A percentile compares a stretch with the other conserved stretches of the same genome.
These are phyloP conservation scores for Gadus chalcogrammus DNA, from an alignment of 2,113 vertebrate species.

Conservation along the genomic window DNA sequence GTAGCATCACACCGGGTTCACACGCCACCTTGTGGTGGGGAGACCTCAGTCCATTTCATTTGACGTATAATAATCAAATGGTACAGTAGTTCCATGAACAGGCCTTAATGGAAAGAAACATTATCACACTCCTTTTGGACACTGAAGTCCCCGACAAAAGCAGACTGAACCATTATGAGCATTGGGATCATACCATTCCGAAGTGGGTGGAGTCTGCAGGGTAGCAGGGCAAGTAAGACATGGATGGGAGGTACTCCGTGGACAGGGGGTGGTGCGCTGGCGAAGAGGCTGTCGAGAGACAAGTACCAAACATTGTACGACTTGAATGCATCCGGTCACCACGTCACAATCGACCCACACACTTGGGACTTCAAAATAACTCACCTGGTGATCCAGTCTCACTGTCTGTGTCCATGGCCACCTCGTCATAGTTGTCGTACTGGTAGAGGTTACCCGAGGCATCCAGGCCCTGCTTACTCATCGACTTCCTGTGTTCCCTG, in stretches of 20 bases:
- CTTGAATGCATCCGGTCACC: too few relatives aligned
- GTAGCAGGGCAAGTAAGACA: constrained; percentile 26
- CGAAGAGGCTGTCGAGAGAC: constrained; percentile 51
- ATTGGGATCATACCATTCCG: constrained; percentile 44
- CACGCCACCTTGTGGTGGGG: not conserved
- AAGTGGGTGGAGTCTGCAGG: constrained; percentile 31
- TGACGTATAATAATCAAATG: not conserved
- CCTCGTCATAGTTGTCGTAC: constrained; percentile 98
- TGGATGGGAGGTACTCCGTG: not conserved
- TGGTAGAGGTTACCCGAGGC: constrained; percentile 90
- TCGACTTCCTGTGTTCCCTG: constrained; percentile 82
- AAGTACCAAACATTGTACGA: not conserved
- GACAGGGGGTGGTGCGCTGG: constrained; percentile 37
- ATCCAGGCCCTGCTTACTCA: constrained; percentile 81
- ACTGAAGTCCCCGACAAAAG: too few relatives aligned
- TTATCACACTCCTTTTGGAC: not conserved
- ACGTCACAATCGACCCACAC: not conserved
- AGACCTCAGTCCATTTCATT: not conserved
- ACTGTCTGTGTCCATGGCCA: constrained; percentile 98
- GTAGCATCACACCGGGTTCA: not conserved
- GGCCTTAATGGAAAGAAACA: not conserved
- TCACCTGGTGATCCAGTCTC: constrained; percentile 92
- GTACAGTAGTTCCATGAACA: not conserved
- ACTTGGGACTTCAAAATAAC: constrained; percentile 10
- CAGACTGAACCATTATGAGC: too few relatives aligned